These are phyloP conservation scores for Cranoglanis bouderius DNA, from an alignment of 2,113 vertebrate genomes.

Conservation along the genomic window DNA sequence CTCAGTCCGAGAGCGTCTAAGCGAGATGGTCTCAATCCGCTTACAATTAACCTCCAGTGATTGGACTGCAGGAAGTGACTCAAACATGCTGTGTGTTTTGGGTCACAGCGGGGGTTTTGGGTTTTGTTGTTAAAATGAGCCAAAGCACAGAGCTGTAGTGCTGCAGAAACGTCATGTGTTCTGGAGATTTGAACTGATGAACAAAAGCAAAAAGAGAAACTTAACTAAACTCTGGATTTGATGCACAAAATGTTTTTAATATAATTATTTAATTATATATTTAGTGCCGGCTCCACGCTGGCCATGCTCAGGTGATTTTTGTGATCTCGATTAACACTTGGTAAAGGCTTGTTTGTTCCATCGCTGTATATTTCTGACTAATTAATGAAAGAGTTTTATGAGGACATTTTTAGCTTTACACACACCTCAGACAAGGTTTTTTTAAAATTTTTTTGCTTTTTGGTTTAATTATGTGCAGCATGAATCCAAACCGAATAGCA, in stretches of 20 bases:
- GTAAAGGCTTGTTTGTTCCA: background rate
- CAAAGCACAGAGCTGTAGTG: background rate
- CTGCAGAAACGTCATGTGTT: too few relatives aligned
- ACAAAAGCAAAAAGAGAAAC: background rate
- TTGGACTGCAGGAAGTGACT: background rate
- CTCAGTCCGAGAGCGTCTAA: too few relatives aligned
- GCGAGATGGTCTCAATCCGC: too few relatives aligned
- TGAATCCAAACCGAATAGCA: background rate
- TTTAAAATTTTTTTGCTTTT: background rate
- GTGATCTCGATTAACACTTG: background rate
- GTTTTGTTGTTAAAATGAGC: background rate
- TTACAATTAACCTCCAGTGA: background rate
- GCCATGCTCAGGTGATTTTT: background rate
- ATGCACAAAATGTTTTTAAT: background rate
- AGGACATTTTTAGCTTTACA: background rate
- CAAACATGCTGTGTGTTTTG: background rate
- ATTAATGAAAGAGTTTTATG: background rate
- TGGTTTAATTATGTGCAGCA: background rate
- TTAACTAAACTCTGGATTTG: background rate
- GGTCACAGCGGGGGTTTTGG: too few relatives aligned
- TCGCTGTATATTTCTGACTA: background rate
- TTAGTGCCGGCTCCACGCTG: background rate
- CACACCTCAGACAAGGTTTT: background rate
- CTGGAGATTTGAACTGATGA: too few relatives aligned
- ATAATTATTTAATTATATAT: background rate